Conservation (phyloP, 2,797 vertebrate genomes). For the Sebastiscus tertius region DNA sequence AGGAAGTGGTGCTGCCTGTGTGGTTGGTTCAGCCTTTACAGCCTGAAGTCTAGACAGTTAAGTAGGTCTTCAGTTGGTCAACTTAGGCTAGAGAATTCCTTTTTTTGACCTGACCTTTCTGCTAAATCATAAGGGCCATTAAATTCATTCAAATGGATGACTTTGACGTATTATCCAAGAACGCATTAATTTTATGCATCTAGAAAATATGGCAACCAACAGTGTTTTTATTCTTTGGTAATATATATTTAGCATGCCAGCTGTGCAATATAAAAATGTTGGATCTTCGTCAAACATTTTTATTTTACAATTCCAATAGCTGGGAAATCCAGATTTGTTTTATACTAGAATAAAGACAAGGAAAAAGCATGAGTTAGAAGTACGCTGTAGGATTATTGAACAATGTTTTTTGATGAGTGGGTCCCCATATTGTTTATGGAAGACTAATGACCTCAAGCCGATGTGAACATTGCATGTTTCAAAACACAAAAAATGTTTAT, state of each 20-base stretch:
- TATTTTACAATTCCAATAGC: background rate
- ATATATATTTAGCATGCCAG: background rate
- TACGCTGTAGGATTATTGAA: no score
- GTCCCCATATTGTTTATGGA: background rate
- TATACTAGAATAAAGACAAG: background rate
- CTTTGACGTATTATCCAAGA: background rate
- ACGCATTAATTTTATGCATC: background rate
- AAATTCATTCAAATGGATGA: background rate
- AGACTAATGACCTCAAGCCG: background rate
- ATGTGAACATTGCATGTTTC: background rate
- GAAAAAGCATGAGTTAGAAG: background rate
- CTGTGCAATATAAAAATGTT: background rate
- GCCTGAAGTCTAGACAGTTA: conserved; percentile 31
- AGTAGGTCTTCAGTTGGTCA: conserved; percentile 2
- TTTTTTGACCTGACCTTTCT: background rate
- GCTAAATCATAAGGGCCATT: background rate
- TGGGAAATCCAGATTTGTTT: background rate
- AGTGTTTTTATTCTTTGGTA: background rate
- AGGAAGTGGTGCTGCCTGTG: conserved; percentile 18
- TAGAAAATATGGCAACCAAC: background rate
- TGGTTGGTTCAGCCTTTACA: conserved; percentile 22
- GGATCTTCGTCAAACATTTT: background rate
- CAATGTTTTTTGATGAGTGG: background rate
- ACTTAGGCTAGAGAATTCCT: background rate
- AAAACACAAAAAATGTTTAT: background rate